phyloP scores from a whole-genome alignment of 2,113 vertebrate genomes.

The Megaceryle maxima region DNA sequence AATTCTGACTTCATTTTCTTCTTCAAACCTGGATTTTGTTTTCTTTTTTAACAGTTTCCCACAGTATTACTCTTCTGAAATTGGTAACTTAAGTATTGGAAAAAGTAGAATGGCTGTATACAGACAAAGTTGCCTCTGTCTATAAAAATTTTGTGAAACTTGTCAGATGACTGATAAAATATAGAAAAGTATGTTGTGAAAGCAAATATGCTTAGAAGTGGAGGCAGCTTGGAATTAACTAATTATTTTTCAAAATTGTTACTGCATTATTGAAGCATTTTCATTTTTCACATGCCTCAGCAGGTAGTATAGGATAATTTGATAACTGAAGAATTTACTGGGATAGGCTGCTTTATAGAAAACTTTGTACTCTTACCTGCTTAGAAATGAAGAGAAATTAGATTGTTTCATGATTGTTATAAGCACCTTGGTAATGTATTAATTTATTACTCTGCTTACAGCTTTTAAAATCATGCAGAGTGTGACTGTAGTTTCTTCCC shows the following conservation, averaged over 20 bases:
- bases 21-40: neutral
- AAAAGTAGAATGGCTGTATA: neutral
- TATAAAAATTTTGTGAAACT: neutral
- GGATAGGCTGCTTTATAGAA: neutral
- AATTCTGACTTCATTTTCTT: neutral
- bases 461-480: neutral
- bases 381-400: neutral
- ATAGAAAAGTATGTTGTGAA: neutral
- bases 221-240: neutral
- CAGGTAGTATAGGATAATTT: constrained; percentile 23
- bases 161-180: neutral
- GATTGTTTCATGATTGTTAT: neutral
- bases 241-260: neutral
- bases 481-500: neutral
- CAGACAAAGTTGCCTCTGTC: neutral
- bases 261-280: neutral
- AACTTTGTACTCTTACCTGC: neutral
- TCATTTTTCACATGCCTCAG: constrained; percentile 8
- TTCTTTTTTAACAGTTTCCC: neutral
- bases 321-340: constrained; percentile 35
- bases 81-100: neutral
- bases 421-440: neutral
- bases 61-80: neutral
- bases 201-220: neutral
- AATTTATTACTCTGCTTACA: neutral